Evolutionary conservation across 2,888 invertebrate genomes (phyloP).

Genomic region (Drosophila fulvimacula): DNA sequence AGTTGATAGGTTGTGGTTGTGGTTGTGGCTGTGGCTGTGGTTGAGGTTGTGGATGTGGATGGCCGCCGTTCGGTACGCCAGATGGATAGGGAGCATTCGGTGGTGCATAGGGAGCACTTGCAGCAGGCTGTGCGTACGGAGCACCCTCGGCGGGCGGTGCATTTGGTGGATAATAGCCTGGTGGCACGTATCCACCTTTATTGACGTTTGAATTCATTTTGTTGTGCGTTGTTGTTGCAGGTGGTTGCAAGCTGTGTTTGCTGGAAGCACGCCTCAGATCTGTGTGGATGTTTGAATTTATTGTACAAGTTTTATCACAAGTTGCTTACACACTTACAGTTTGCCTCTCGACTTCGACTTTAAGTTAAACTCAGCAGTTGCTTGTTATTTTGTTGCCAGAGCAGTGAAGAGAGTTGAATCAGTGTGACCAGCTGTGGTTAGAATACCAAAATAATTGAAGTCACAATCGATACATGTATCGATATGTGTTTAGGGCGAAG

Average conservation of each 20-base stretch:
- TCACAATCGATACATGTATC: not conserved
- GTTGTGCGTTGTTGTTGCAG: slow-evolving; percentile 32
- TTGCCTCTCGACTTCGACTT: not conserved
- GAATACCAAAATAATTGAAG: not conserved
- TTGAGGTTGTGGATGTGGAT: slow-evolving; percentile 22
- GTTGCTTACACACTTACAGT: not conserved
- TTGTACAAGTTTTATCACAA: no score
- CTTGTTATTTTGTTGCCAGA: not conserved
- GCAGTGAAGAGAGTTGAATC: not conserved
- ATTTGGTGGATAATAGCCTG: slow-evolving; percentile 74
- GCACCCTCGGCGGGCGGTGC: slow-evolving; percentile 67
- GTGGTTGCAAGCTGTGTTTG: slow-evolving; percentile 12
- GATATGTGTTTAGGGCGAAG: not conserved
- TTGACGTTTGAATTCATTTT: slow-evolving; percentile 76
- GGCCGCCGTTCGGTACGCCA: not conserved
- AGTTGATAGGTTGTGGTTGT: slow-evolving; percentile 61
- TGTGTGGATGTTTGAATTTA: not conserved
- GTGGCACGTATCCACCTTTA: slow-evolving; percentile 83
- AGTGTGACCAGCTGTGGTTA: not conserved
- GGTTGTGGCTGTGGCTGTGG: slow-evolving; percentile 49
- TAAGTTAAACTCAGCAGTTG: not conserved
- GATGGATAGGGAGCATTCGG: slow-evolving; percentile 40
- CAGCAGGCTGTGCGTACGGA: not conserved
- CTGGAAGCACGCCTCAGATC: slow-evolving; percentile 9
- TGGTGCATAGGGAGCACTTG: slow-evolving; percentile 31